Evolutionary conservation across 2,113 vertebrate genomes (phyloP).

Genomic region (Irena cyanogastra): DNA sequence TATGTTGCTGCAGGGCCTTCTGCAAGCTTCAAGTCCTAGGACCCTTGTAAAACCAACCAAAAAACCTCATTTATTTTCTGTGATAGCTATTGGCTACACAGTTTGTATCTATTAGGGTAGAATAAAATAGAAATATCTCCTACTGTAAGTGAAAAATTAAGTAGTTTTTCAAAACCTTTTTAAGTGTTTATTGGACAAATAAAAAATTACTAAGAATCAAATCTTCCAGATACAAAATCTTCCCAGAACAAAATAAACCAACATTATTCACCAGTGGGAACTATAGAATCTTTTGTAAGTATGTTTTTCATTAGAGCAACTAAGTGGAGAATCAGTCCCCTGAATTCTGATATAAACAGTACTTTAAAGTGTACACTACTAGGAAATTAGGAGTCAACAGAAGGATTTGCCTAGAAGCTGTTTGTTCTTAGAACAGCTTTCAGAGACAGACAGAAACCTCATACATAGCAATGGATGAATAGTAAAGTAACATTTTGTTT

Average conservation of each 20-base stretch:
- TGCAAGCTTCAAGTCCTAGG: neutral
- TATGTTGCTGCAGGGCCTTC: neutral
- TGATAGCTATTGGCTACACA: neutral
- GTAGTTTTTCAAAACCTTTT: neutral
- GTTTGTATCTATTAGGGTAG: neutral
- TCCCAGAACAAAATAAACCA: neutral
- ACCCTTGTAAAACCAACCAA: neutral
- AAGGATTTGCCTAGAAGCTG: neutral
- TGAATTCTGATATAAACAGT: neutral
- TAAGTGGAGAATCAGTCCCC: neutral
- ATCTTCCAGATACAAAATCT: neutral
- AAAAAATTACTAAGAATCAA: neutral
- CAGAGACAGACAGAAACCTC: neutral
- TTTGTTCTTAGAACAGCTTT: neutral
- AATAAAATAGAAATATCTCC: neutral
- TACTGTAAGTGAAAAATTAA: neutral
- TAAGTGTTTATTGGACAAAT: neutral
- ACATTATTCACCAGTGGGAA: neutral
- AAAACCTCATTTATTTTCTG: neutral
- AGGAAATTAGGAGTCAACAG: neutral
- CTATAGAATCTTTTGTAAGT: neutral
- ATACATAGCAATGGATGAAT: neutral
- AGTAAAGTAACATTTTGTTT: neutral
- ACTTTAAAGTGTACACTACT: neutral
- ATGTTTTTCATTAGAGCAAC: neutral